phyloP scores from a whole-genome alignment of 2,797 vertebrate genomes.

The Betta splendens region DNA sequence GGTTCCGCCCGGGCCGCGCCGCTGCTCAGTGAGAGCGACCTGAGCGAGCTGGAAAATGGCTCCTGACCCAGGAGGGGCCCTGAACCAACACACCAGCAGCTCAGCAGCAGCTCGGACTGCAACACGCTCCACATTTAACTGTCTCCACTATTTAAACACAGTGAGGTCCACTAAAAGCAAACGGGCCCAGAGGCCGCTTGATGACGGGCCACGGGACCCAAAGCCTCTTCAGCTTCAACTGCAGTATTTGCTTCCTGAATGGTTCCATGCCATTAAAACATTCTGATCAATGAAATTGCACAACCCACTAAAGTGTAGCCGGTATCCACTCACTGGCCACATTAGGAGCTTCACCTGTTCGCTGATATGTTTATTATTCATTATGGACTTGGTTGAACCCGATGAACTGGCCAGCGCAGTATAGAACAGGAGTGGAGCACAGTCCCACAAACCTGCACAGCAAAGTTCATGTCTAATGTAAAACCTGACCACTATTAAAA shows the following conservation, averaged over 20 bases:
- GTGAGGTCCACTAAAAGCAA: too few species aligned
- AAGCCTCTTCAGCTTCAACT: background rate
- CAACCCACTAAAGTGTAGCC: background rate
- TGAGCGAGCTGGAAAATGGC: constrained; percentile 48
- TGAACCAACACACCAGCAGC: constrained; percentile 3
- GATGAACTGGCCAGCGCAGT: too few species aligned
- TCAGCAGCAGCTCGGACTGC: background rate
- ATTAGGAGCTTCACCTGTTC: too few species aligned
- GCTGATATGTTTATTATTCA: too few species aligned
- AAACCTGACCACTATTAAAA: background rate
- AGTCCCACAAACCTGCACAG: background rate
- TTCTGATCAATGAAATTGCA: background rate
- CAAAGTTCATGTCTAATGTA: background rate
- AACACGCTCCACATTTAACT: too few species aligned
- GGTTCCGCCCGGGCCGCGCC: constrained; percentile 34
- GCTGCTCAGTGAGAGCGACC: constrained; percentile 44
- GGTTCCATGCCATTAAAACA: constrained; percentile 5
- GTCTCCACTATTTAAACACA: constrained; percentile 15
- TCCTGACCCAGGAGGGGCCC: constrained; percentile 54
- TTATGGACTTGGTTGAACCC: too few species aligned
- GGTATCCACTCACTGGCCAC: too few species aligned
- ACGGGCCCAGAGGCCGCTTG: background rate
- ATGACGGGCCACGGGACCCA: too few species aligned
- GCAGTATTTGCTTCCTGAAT: background rate
- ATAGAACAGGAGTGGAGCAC: too few species aligned